These are phyloP conservation scores for Sardinella longiceps DNA, from an alignment of 2,797 vertebrate species.

Conservation along the genomic window DNA sequence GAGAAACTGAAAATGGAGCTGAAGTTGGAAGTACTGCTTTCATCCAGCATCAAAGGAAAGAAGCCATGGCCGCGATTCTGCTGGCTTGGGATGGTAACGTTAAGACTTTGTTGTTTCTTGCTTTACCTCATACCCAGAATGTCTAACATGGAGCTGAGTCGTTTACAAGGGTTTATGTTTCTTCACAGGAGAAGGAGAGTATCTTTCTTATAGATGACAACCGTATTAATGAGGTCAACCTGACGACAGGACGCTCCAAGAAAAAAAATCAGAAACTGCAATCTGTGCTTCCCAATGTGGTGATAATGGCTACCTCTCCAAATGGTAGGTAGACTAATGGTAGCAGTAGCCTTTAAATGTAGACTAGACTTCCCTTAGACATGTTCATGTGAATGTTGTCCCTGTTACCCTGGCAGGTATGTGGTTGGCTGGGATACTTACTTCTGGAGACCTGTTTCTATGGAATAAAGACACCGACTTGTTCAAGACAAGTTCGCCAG, in stretches of 20 bases:
- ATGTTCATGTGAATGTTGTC: neutral
- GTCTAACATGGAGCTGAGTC: neutral
- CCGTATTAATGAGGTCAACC: slow-evolving; percentile 87
- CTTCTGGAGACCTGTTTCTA: slow-evolving; percentile 89
- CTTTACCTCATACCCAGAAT: neutral
- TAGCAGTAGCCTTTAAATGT: neutral
- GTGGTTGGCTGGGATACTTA: slow-evolving; percentile 87
- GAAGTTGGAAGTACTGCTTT: slow-evolving; percentile 87
- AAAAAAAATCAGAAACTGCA: slow-evolving; percentile 86
- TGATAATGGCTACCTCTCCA: slow-evolving; percentile 81
- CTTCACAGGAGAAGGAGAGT: slow-evolving; percentile 87
- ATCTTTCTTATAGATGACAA: slow-evolving; percentile 90
- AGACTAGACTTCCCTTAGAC: neutral
- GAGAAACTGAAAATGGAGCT: slow-evolving; percentile 80
- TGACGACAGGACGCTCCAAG: slow-evolving; percentile 88
- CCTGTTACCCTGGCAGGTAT: slow-evolving; percentile 71
- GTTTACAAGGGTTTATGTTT: neutral
- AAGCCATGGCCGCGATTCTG: slow-evolving; percentile 91
- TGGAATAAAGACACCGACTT: slow-evolving; percentile 92
- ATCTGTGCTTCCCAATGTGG: slow-evolving; percentile 79
- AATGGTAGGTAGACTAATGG: slow-evolving; percentile 72
- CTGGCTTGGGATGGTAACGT: slow-evolving; percentile 94
- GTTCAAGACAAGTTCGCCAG: slow-evolving; percentile 78
- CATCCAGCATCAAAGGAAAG: slow-evolving; percentile 88
- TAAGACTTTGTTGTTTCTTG: slow-evolving; percentile 54